Evolutionary conservation across 2,888 invertebrate species (phyloP).

Genomic region (Dryocosmus kuriphilus): DNA sequence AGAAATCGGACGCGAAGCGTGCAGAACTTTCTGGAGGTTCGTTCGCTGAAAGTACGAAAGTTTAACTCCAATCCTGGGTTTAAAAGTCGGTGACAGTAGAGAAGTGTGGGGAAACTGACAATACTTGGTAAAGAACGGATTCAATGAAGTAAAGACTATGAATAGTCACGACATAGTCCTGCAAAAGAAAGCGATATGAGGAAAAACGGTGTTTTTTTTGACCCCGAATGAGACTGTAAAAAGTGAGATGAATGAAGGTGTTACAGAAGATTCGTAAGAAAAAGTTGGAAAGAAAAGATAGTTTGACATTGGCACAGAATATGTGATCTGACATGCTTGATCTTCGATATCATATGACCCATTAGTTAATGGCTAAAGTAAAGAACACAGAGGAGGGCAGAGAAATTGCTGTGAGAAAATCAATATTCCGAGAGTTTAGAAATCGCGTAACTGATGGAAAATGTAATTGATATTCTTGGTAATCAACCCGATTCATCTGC

Average conservation of each 20-base stretch:
- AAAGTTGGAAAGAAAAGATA: slow-evolving; percentile 9
- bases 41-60: too few relatives aligned
- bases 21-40: too few relatives aligned
- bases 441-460: not conserved
- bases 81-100: not conserved
- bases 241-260: too few relatives aligned
- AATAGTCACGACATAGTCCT: not conserved
- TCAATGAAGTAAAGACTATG: not conserved
- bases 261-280: not conserved
- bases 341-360: slow-evolving; percentile 4
- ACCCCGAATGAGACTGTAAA: slow-evolving; percentile 23
- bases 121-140: not conserved
- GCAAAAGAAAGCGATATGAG: slow-evolving; percentile 42
- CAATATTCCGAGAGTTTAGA: slow-evolving; percentile 42
- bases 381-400: slow-evolving; percentile 43
- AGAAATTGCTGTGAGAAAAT: slow-evolving; percentile 44
- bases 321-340: slow-evolving; percentile 39
- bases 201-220: slow-evolving; percentile 23
- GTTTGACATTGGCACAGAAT: slow-evolving; percentile 13
- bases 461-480: not conserved
- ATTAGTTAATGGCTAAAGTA: not conserved
- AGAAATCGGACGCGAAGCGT: too few relatives aligned
- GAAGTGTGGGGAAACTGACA: not conserved
- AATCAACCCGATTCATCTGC: not conserved
- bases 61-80: too few relatives aligned